Conservation (phyloP, 2,888 invertebrate genomes). For the Diploptera punctata region DNA sequence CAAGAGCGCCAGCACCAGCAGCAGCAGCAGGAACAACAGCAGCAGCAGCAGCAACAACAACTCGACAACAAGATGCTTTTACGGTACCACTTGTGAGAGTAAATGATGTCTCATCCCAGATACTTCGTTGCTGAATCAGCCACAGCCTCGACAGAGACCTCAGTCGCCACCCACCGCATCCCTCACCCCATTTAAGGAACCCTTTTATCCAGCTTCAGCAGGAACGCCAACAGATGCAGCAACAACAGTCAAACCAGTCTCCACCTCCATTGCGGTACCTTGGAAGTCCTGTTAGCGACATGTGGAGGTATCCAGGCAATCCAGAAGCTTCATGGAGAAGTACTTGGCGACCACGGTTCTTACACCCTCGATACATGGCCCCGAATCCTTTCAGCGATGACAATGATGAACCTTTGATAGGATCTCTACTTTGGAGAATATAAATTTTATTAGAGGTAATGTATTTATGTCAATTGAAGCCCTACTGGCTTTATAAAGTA, state of each 20-base stretch:
- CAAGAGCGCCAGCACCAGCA: too few species aligned
- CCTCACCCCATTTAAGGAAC: neutral
- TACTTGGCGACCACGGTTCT: slow-evolving; percentile 42
- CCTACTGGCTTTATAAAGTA: too few species aligned
- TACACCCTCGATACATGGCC: slow-evolving; percentile 41
- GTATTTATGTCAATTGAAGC: too few species aligned
- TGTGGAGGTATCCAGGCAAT: too few species aligned
- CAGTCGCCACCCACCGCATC: slow-evolving; percentile 40
- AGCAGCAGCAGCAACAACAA: neutral
- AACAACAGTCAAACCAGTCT: neutral
- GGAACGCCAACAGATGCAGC: slow-evolving; percentile 1
- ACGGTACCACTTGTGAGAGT: slow-evolving; percentile 65
- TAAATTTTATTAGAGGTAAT: slow-evolving; percentile 26
- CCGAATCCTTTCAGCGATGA: slow-evolving; percentile 43
- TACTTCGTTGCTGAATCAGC: slow-evolving; percentile 31
- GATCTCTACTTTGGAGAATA: slow-evolving; percentile 1
- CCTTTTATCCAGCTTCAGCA: slow-evolving; percentile 17
- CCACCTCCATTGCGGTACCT: neutral
- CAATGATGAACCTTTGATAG: slow-evolving; percentile 31
- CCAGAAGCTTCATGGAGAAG: neutral
- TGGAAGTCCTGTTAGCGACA: neutral
- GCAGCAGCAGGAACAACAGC: too few species aligned
- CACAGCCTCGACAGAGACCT: slow-evolving; percentile 37
- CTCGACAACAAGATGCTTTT: slow-evolving; percentile 25
- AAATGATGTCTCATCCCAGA: slow-evolving; percentile 59